Conservation (phyloP, 2,797 vertebrate genomes). For the Hozukius guyotensis region DNA sequence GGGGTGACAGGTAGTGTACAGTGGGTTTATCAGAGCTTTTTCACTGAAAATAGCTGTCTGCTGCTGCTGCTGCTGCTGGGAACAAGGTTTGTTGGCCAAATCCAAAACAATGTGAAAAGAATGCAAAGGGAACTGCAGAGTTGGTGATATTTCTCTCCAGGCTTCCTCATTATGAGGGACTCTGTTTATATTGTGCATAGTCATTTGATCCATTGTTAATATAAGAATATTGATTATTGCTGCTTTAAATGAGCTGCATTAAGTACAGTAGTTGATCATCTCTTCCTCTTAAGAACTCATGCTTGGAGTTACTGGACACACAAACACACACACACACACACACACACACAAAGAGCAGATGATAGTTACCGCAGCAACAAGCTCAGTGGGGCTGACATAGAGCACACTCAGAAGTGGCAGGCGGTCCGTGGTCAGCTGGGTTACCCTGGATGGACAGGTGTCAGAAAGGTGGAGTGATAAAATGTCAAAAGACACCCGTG, state of each 20-base stretch:
- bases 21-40: not conserved
- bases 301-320: not conserved
- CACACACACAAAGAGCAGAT: not conserved
- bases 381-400: conserved; percentile 76
- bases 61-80: not conserved
- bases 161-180: not conserved
- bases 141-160: not conserved
- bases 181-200: not conserved
- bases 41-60: not conserved
- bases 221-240: not conserved
- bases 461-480: not conserved
- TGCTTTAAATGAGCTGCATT: not conserved
- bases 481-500: not conserved
- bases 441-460: conserved; percentile 72
- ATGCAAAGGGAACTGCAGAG: not conserved
- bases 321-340: too few relatives aligned
- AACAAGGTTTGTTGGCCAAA: too few relatives aligned
- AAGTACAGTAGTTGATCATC: not conserved
- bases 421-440: conserved; percentile 73
- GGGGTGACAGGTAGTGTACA: not conserved
- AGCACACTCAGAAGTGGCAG: conserved; percentile 77
- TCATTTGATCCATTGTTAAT: not conserved
- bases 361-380: conserved; percentile 79
- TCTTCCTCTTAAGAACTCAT: too few relatives aligned
- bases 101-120: too few relatives aligned